These are phyloP conservation scores for Hippotragus niger DNA, from an alignment of 2,113 vertebrate genomes.

Conservation along the genomic window DNA sequence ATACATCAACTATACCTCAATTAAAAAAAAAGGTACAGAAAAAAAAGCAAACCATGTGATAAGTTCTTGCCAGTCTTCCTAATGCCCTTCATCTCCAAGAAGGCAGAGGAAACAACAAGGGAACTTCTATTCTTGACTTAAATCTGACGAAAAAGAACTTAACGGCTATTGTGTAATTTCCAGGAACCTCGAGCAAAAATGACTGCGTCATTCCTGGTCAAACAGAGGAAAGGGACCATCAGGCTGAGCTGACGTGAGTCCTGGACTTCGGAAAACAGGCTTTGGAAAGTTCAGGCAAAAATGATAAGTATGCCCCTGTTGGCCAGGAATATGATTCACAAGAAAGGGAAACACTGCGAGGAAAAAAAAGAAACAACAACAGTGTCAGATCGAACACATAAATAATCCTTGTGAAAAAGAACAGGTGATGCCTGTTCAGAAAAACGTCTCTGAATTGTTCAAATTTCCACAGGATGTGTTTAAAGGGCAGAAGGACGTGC, in stretches of 20 bases:
- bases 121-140: constrained; percentile 22
- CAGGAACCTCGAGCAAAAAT: background rate
- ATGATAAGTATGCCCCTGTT: background rate
- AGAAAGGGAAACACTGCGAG: background rate
- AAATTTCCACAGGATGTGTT: background rate
- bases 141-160: constrained; percentile 21
- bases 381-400: background rate
- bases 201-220: background rate
- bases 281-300: background rate
- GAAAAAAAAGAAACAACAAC: background rate
- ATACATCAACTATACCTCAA: background rate
- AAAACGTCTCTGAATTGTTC: background rate
- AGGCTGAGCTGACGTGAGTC: background rate
- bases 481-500: background rate
- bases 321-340: background rate
- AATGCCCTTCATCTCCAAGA: background rate
- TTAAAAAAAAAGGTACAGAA: background rate
- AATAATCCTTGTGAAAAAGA: background rate
- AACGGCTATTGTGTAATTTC: constrained; percentile 6
- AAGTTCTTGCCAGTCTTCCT: background rate
- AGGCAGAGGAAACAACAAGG: constrained; percentile 26
- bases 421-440: background rate
- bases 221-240: background rate
- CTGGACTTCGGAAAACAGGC: background rate
- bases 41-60: background rate